Evolutionary conservation across 1,140 invertebrate species (phyloP).

Genomic region (Drosophila gunungcola): DNA sequence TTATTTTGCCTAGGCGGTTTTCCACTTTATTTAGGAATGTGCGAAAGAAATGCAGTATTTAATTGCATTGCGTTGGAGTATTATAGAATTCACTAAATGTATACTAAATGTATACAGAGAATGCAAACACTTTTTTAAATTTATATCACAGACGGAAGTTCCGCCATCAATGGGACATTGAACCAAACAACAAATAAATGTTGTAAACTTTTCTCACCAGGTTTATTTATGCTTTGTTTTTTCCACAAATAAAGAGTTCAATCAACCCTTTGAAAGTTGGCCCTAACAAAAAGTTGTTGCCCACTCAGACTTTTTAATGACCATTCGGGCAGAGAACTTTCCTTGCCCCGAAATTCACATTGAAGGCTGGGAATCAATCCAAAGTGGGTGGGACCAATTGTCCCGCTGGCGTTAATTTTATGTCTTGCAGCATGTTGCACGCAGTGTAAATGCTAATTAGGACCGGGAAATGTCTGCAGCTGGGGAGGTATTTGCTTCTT

Average conservation of each 20-base stretch:
- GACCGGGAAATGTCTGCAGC: constrained; percentile 19
- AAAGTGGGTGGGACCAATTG: not conserved
- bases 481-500: constrained; percentile 56
- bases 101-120: not conserved
- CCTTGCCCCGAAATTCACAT: constrained; percentile 33
- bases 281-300: constrained; percentile 59
- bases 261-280: constrained; percentile 71
- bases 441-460: constrained; percentile 78
- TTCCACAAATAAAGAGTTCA: constrained; percentile 40
- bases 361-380: constrained; percentile 3
- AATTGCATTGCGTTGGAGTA: too few relatives aligned
- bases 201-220: constrained; percentile 69
- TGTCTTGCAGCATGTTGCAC: constrained; percentile 75
- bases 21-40: constrained; percentile 7
- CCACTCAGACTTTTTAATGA: constrained; percentile 52
- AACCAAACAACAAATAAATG: constrained; percentile 52
- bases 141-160: constrained; percentile 32
- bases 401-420: constrained; percentile 60
- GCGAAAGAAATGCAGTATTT: too few relatives aligned
- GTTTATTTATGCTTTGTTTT: constrained; percentile 34
- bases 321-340: constrained; percentile 17
- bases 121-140: constrained; percentile 15
- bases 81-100: constrained; percentile 8
- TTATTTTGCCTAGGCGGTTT: constrained; percentile 53
- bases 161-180: constrained; percentile 49